phyloP scores from a whole-genome alignment of 2,797 vertebrate species.

The Chromobotia macracanthus region DNA sequence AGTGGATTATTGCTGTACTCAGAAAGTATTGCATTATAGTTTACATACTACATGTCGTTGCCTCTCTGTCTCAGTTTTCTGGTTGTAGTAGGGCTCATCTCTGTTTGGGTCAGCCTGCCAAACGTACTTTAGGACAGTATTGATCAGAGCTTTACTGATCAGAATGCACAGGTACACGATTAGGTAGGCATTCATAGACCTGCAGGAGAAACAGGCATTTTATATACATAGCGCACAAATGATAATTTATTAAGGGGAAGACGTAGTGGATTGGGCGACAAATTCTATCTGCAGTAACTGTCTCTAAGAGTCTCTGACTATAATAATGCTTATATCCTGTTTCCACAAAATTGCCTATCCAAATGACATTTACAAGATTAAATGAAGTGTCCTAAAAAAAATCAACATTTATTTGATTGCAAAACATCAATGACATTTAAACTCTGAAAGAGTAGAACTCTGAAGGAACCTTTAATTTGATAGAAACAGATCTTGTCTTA shows the following conservation, averaged over 20 bases:
- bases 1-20: no score
- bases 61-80: slow-evolving; percentile 85
- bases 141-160: slow-evolving; percentile 91
- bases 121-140: slow-evolving; percentile 88
- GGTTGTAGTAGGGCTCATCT: slow-evolving; percentile 94
- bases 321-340: not conserved
- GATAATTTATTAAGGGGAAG: not conserved
- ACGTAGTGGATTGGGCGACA: not conserved
- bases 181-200: slow-evolving; percentile 96
- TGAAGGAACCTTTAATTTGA: not conserved
- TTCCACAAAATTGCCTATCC: no score
- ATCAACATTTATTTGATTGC: slow-evolving; percentile 13
- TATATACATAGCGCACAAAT: not conserved
- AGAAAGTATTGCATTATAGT: not conserved
- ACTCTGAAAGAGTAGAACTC: not conserved
- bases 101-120: slow-evolving; percentile 89
- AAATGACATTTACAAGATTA: not conserved
- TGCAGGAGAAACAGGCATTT: slow-evolving; percentile 60
- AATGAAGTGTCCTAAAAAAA: not conserved
- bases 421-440: slow-evolving; percentile 7
- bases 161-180: slow-evolving; percentile 96
- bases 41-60: slow-evolving; percentile 85
- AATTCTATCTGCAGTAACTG: not conserved
- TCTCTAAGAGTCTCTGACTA: not conserved
- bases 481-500: not conserved